phyloP scores from a whole-genome alignment of 2,797 vertebrate genomes.

The Enteromius treurensis region DNA sequence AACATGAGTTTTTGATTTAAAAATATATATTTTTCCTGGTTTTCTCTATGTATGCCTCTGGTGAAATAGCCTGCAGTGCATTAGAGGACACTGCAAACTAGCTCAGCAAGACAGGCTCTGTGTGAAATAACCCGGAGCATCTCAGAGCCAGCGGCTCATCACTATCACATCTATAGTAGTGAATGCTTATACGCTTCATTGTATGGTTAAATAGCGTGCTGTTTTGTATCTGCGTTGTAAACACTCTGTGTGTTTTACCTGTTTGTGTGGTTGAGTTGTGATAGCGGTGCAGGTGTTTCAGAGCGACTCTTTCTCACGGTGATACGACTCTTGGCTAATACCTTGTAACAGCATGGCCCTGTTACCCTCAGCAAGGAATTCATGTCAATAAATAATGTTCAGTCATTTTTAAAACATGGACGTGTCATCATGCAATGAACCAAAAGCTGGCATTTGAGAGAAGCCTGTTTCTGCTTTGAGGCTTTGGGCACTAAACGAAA shows the following conservation, averaged over 20 bases:
- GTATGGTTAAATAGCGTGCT: not conserved
- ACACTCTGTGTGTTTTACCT: not conserved
- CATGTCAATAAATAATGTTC: conserved; percentile 36
- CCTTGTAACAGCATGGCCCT: not conserved
- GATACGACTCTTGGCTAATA: not conserved
- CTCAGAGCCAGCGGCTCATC: not conserved
- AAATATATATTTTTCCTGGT: not conserved
- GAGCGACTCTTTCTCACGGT: not conserved
- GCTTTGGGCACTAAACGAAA: conserved; percentile 7
- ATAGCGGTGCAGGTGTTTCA: conserved; percentile 10
- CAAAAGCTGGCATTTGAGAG: not conserved
- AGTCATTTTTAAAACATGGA: conserved; percentile 29
- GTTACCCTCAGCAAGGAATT: conserved; percentile 4
- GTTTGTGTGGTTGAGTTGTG: not conserved
- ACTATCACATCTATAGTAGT: not conserved
- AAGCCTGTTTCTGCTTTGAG: not conserved
- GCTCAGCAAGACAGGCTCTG: not conserved
- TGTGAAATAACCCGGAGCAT: not conserved
- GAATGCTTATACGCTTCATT: not conserved
- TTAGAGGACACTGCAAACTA: not conserved
- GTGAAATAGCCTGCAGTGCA: not conserved
- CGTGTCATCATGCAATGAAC: not conserved
- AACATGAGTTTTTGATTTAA: not conserved
- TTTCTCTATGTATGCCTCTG: not conserved
- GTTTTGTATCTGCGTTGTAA: not conserved